phyloP scores from a whole-genome alignment of 2,888 invertebrate species.

The Cylloceria caligata region DNA sequence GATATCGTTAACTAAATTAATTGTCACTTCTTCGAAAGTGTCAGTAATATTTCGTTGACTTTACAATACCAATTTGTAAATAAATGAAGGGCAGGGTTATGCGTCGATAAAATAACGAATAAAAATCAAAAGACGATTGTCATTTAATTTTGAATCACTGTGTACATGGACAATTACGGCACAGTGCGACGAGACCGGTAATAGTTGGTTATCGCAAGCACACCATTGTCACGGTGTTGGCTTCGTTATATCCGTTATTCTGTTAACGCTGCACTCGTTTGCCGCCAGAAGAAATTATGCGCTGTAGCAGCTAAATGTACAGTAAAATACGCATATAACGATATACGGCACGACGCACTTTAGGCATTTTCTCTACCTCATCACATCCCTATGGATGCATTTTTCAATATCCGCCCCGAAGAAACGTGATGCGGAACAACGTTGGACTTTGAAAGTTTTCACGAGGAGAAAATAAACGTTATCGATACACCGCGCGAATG shows the following conservation, averaged over 20 bases:
- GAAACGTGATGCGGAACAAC: neutral
- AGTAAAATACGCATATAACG: neutral
- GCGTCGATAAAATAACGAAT: neutral
- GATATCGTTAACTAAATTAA: neutral
- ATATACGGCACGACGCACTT: neutral
- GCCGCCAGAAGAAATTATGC: neutral
- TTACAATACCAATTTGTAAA: neutral
- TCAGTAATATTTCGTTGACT: neutral
- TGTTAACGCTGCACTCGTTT: slow-evolving; percentile 48
- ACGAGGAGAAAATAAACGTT: neutral
- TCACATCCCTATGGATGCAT: neutral
- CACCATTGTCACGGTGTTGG: slow-evolving; percentile 46
- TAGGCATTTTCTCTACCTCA: neutral
- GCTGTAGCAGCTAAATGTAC: neutral
- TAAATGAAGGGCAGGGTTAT: neutral
- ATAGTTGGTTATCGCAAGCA: slow-evolving; percentile 39
- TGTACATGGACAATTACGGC: slow-evolving; percentile 32
- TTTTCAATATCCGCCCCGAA: slow-evolving; percentile 26
- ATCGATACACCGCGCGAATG: neutral
- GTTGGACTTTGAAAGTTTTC: neutral
- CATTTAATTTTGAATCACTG: slow-evolving; percentile 7
- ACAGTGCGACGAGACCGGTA: slow-evolving; percentile 47
- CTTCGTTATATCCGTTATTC: slow-evolving; percentile 54
- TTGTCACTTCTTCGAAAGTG: neutral
- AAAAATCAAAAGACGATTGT: neutral